Base-by-base conservation (phyloP, 2,888 invertebrate species). In the Heliconius sara region DNA sequence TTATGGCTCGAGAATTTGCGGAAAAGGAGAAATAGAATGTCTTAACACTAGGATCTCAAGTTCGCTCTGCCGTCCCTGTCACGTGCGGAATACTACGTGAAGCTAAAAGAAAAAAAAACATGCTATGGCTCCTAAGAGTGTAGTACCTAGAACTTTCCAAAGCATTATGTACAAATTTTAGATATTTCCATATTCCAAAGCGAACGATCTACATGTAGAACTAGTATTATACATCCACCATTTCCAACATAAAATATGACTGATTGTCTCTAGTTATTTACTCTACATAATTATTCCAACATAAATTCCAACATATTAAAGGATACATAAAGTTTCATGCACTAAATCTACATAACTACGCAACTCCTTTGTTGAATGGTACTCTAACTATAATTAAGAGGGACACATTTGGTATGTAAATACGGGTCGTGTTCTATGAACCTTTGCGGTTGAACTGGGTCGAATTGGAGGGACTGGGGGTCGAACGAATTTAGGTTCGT, bases 341-440 rank as follows among this genome's bases (percentile, higher is more conserved):
- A 73, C 60, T 60, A 60, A 34, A 34, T n/a, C 16, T 4, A 73
- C 72, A 72, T 71, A 71, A 52, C 52, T n/a, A 34, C 34, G 3
- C n/a, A n/a, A 60, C 34, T 39, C 73, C 73, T 60, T 60, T 60
- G 60, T 73, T 9, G 73, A 34, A 39, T 73, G 39, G 5, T 63
- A 63, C 70, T 52, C 75, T 65, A 79, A 65, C 79, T 70, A 79
- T 79, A 81, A 81, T 81, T 80, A 78, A 80, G 68, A 76, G 66
- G 76, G 76, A 76, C 78, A 73, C 71, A 72, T 81, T 81, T 71
- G 73, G 78, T 77, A 80, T 81, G 80, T 78, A 80, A 81, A 81
- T 80, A 78, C 30, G 78, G 78, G 65, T 65, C 63, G 76, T 66
- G 75, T 75, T 76, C n/a, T 60, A 57, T 47, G 76, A 67, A 67